Percentiles rank a stretch among this genome's conserved stretches.
These are phyloP conservation scores for Thunnus albacares DNA, from an alignment of 2,797 vertebrate genomes.

Conservation along the genomic window DNA sequence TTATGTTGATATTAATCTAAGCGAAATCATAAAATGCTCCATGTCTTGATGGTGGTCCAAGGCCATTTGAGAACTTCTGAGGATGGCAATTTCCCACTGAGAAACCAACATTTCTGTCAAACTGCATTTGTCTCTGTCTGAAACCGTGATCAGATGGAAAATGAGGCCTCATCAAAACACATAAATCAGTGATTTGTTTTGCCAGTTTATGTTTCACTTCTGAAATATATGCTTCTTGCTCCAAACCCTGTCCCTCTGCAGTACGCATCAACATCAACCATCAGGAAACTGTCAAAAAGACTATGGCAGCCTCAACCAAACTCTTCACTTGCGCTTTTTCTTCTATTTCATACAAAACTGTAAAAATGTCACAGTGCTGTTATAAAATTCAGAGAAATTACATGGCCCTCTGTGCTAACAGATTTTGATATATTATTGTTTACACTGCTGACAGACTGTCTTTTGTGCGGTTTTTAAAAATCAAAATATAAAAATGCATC, in stretches of 20 bases:
- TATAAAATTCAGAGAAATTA: constrained; percentile 14
- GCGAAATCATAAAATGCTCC: constrained; percentile 61
- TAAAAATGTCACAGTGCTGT: constrained; percentile 9
- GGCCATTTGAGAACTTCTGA: constrained; percentile 56
- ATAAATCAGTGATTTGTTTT: constrained; percentile 72
- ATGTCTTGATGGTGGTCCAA: constrained; percentile 55
- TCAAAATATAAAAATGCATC: constrained; percentile 24
- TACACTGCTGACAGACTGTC: background rate
- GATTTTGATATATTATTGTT: constrained; percentile 7
- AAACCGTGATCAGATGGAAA: constrained; percentile 67
- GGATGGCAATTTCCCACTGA: constrained; percentile 52
- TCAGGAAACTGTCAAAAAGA: constrained; percentile 30
- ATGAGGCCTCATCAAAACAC: constrained; percentile 58
- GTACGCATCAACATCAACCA: constrained; percentile 30
- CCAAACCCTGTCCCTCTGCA: constrained; percentile 49
- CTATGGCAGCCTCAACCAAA: background rate
- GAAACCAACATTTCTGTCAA: constrained; percentile 61
- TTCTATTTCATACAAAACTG: constrained; percentile 19
- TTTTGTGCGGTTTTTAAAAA: background rate
- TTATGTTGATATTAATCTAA: constrained; percentile 64
- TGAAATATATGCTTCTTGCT: constrained; percentile 31
- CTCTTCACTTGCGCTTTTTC: constrained; percentile 1
- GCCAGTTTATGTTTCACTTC: constrained; percentile 40
- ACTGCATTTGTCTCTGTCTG: constrained; percentile 44
- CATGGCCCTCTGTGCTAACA: background rate